Evolutionary conservation across 2,888 invertebrate genomes (phyloP).

Genomic region (Chironomus tentans): DNA sequence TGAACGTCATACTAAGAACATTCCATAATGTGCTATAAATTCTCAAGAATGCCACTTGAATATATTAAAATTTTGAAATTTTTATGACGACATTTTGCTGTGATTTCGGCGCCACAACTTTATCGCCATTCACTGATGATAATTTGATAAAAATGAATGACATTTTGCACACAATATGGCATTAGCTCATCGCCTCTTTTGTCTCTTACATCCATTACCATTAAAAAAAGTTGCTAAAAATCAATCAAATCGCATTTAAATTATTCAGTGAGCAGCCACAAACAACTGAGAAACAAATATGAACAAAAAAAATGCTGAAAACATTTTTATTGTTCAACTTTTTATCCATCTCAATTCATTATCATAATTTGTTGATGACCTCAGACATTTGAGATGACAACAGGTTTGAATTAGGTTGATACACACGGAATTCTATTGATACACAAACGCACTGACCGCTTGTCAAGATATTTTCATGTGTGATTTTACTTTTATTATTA

Average conservation of each 20-base stretch:
- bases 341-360: not conserved
- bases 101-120: too few species aligned
- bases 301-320: not conserved
- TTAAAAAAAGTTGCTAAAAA: not conserved
- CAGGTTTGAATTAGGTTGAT: slow-evolving; percentile 11
- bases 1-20: too few species aligned
- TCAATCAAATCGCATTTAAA: not conserved
- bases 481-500: not conserved
- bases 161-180: too few species aligned
- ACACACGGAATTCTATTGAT: not conserved
- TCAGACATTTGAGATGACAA: slow-evolving; percentile 15
- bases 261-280: too few species aligned
- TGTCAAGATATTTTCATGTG: not conserved
- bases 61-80: too few species aligned
- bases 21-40: too few species aligned
- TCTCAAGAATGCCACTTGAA: too few species aligned
- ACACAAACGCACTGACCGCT: not conserved
- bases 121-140: too few species aligned
- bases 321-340: slow-evolving; percentile 5
- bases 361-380: slow-evolving; percentile 25
- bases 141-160: too few species aligned
- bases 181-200: too few species aligned
- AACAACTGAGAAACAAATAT: not conserved
- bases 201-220: not conserved
- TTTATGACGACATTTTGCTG: too few species aligned